Base-by-base conservation (phyloP, 2,113 vertebrate species). In the Thryonomys swinderianus region DNA sequence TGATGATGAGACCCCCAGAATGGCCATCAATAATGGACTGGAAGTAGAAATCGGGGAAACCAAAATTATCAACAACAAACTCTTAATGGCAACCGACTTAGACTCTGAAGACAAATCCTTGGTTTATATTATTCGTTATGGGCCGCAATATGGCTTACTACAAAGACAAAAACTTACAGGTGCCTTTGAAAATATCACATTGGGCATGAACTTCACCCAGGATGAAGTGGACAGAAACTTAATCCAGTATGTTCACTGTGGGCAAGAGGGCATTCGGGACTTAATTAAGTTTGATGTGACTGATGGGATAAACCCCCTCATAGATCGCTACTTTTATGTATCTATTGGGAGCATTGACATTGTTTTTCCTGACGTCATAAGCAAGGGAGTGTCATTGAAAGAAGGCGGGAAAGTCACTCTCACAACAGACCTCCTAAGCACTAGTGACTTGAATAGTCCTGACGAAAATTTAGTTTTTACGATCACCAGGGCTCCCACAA, bases 201-300 rank as follows among this genome's bases (percentile, higher is more conserved):
- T 99, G 73, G 99, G 99, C 62, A 99, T 99, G 99, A 99, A 99
- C 97, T 99, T 99, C 82, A 99, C 99, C 17, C 99, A 99, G 86
- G 99, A 97, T n/a, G 99, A 99, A 64, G 96, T 99, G 32, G 99
- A 99, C 97, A 99, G 98, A 94, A 99, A 98, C 71, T 94, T 99
- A 42, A 99, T 99, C 93, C 94, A 97, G 23, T 99, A 99, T 78
- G 92, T 97, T 69, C 99, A 99, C 95, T 98, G 98, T 48, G 99
- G 99, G 62, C 99, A 98, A 88, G 99, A 99, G 78, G 99, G 99
- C 74, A 98, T 99, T 74, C 99, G 99, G 25, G 99, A 99, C 97
- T 98, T 99, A 57, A 98, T 99, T 95, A 99, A 99, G 94, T 99
- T 99, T 96, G 99, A 99, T 82, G 99, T 99, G 91, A 99, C 99